Evolutionary conservation across 2,888 invertebrate species (phyloP), one percentile per base, ranked within the genome.

Genomic region (Acanthosepion lycidas): DNA sequence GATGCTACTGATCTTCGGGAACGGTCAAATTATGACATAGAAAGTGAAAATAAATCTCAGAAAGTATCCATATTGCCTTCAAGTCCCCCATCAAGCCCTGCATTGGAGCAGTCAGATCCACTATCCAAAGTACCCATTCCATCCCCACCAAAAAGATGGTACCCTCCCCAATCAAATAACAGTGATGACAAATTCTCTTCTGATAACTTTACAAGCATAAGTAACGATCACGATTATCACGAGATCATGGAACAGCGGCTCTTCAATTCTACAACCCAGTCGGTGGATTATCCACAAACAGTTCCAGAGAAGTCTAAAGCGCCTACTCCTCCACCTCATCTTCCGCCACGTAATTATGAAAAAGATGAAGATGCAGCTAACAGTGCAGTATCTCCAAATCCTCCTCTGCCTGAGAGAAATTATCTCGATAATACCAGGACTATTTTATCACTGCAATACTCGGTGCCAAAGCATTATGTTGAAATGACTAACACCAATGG

Each of bases 171-270:
- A 42, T 51, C 92, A 55, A 94, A 91, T 94, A 94, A 94, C 33
- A 93, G n/a, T 92, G 94, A 93, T 59, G 64, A 55, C 20, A 51
- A 33, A 51, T n/a, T 18, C 1, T 64, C 33, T 42, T 49, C n/a
- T n/a, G 91, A 49, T 20, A 55, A 49, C 6, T 33, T 28, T 8
- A 42, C 23, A 93, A 48, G 59, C 92, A 42, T 92, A 95, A 64
- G 91, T 93, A 48, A 48, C 51, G 53, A 95, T 78, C 96, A 96
- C 95, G 96, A 96, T 94, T 96, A 96, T 95, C 96, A 96, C 94
- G 96, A 96, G 95, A 96, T 96, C 94, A 95, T 96, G 12, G 96
- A 96, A 49, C 48, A 6, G 51, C 91, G 18, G 28, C n/a, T 91
- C 51, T 59, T 92, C 49, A 49, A 91, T 91, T 92, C 94, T 20